Conservation (phyloP, 2,797 vertebrate species). For the Microctenopoma stevenorrisi region DNA sequence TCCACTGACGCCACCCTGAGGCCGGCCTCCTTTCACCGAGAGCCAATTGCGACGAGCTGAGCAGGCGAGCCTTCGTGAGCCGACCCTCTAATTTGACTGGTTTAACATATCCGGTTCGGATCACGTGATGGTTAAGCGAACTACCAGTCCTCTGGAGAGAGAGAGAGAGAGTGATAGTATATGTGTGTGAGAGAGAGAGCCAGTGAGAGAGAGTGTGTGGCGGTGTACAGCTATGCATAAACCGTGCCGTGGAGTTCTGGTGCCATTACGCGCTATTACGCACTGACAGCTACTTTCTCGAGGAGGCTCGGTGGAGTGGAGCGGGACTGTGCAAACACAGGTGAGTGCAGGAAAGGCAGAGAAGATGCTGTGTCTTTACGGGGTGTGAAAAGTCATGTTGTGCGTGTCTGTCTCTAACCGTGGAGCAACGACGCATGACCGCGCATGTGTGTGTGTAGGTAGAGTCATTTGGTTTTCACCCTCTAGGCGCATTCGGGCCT, state of each 20-base stretch:
- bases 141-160: slow-evolving; percentile 40
- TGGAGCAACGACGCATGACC: slow-evolving; percentile 5
- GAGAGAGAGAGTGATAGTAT: slow-evolving; percentile 12
- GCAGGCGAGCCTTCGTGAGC: slow-evolving; percentile 92
- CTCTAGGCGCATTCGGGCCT: neutral
- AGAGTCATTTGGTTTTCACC: neutral
- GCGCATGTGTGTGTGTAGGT: slow-evolving; percentile 3
- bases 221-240: slow-evolving; percentile 55
- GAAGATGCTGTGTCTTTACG: neutral
- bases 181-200: neutral
- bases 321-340: slow-evolving; percentile 43
- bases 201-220: slow-evolving; percentile 18
- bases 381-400: neutral
- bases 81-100: slow-evolving; percentile 73
- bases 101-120: slow-evolving; percentile 58
- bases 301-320: slow-evolving; percentile 35
- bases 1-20: slow-evolving; percentile 44
- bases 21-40: slow-evolving; percentile 57
- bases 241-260: slow-evolving; percentile 47
- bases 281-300: slow-evolving; percentile 56
- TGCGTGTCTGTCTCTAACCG: neutral
- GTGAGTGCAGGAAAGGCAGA: slow-evolving; percentile 43
- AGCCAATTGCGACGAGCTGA: slow-evolving; percentile 84
- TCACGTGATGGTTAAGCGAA: slow-evolving; percentile 82
- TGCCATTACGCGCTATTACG: slow-evolving; percentile 73